Evolutionary conservation across 2,888 invertebrate species (phyloP), one percentile per base, ranked within the genome.

Genomic region (Mimumesa dahlbomi): DNA sequence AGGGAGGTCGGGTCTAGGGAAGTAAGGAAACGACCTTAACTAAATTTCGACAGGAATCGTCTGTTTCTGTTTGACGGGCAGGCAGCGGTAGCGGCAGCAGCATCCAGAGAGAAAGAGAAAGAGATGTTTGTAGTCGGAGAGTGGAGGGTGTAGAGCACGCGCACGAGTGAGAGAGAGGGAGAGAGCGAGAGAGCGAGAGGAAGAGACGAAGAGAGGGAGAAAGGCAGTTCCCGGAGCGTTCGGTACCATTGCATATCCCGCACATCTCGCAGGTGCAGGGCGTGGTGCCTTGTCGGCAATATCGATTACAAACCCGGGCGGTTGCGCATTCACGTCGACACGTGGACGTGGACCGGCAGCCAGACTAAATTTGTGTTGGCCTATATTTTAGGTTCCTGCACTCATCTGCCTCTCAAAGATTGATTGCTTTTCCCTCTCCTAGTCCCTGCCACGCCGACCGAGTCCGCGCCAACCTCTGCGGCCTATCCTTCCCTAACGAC

Each of bases 221-320:
- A 3, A 34, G n/a, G 62, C 57, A 75, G 73, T 64, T 77, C 73
- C 66, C 63, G 76, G 70, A 77, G 76, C 66, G 79, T 78, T 81
- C 77, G 74, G 83, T 80, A 79, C 75, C 81, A 81, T 79, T 85
- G 83, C 84, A 85, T 85, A 80, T 80, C 79, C 79, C 85, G 87
- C 84, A 85, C 87, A 87, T 87, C 87, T 87, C 84, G 85, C 87
- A 87, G 87, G 86, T 88, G 87, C 85, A 88, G 88, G 88, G 88
- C 88, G 88, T 88, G 88, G 88, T 88, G 87, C 87, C 88, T 87
- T 87, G 87, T 86, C 87, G 87, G 86, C 87, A 87, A 88, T 88
- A 88, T 88, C 87, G 88, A 88, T 88, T 88, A 87, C 88, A 87
- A 80, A 86, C 83, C 84, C 84, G 85, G 84, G 88, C 87, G 87